Conservation (phyloP, 2,113 vertebrate genomes). For the Cavia aperea region DNA sequence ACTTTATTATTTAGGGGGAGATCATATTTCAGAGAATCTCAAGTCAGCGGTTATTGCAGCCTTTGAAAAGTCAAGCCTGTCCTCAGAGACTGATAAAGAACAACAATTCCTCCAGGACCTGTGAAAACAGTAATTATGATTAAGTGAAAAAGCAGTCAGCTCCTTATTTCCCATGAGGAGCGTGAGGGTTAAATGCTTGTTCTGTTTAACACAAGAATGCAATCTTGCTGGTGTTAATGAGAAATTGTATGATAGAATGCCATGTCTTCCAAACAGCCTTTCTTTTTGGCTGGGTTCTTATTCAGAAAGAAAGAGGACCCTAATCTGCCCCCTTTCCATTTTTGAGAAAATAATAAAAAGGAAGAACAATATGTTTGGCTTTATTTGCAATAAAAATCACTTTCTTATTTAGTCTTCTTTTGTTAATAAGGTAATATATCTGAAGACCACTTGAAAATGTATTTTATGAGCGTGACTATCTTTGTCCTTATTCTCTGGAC, state of each 20-base stretch:
- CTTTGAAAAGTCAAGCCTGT: background rate
- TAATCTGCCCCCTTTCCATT: background rate
- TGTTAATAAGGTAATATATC: background rate
- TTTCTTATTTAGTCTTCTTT: background rate
- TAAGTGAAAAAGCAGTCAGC: slow-evolving; percentile 19
- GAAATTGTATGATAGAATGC: background rate
- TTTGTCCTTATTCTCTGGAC: background rate
- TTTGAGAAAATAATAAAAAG: background rate
- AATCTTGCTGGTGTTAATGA: background rate
- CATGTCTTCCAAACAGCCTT: background rate
- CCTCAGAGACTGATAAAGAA: background rate
- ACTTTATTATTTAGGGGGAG: background rate
- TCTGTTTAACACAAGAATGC: background rate
- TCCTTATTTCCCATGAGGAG: slow-evolving; percentile 32
- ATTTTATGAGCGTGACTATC: background rate
- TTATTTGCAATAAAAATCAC: background rate
- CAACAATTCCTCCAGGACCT: background rate
- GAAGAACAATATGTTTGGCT: background rate
- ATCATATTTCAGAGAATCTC: background rate
- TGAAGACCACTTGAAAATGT: background rate
- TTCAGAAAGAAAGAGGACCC: background rate
- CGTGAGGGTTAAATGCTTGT: background rate
- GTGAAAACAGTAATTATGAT: background rate
- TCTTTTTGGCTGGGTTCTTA: background rate
- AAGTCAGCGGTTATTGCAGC: background rate